phyloP scores from a whole-genome alignment of 2,888 invertebrate genomes.

The Cyclophora albipunctata region DNA sequence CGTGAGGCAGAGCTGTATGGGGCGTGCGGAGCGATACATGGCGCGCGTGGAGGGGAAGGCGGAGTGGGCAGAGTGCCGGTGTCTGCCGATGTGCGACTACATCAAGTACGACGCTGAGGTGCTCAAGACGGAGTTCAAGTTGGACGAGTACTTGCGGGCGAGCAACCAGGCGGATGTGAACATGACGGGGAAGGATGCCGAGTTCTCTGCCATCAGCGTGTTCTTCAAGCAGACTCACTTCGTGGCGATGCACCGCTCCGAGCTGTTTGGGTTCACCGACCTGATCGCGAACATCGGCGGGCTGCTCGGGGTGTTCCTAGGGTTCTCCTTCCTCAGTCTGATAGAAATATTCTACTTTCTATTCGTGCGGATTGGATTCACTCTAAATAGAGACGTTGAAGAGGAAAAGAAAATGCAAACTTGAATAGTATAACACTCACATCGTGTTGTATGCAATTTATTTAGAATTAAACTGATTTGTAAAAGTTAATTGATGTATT shows the following conservation, averaged over 20 bases:
- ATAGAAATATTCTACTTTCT: constrained; percentile 73
- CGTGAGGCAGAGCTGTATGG: neutral
- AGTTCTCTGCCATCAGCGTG: constrained; percentile 38
- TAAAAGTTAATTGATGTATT: too few relatives aligned
- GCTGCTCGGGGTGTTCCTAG: constrained; percentile 71
- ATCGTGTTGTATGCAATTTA: neutral
- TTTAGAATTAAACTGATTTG: neutral
- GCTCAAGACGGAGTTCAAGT: neutral
- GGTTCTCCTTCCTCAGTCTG: constrained; percentile 73
- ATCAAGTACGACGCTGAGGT: neutral
- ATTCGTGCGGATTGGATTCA: constrained; percentile 31
- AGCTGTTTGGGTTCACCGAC: constrained; percentile 71
- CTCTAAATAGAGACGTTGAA: constrained; percentile 25
- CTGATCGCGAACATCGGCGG: constrained; percentile 76
- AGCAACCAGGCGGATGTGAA: too few relatives aligned
- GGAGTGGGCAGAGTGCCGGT: neutral
- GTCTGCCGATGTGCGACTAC: neutral
- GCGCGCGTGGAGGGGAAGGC: neutral
- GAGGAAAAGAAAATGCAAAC: constrained; percentile 15
- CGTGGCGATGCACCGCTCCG: constrained; percentile 70
- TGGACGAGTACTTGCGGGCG: too few relatives aligned
- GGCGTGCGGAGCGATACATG: neutral
- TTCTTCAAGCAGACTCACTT: constrained; percentile 73
- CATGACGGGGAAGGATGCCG: too few relatives aligned
- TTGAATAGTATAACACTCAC: too few relatives aligned